These are phyloP conservation scores for Cordilura impudica DNA, from an alignment of 2,888 invertebrate genomes.

Conservation along the genomic window DNA sequence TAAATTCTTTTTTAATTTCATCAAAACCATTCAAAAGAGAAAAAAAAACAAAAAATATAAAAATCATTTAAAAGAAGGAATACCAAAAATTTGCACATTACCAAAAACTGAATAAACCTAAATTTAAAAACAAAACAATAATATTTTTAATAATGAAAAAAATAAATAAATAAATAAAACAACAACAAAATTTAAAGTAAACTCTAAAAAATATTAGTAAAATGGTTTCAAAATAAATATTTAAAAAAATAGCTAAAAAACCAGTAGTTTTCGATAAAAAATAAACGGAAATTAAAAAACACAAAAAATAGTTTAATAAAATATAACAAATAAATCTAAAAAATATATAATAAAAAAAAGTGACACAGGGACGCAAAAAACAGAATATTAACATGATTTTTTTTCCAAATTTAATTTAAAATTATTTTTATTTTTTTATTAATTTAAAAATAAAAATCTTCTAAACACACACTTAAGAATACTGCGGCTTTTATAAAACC, in stretches of 20 bases:
- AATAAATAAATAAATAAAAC: slow-evolving; percentile 15
- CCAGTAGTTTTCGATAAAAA: slow-evolving; percentile 56
- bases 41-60: slow-evolving; percentile 9
- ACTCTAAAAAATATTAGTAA: slow-evolving; percentile 59
- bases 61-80: slow-evolving; percentile 18
- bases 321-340: slow-evolving; percentile 10
- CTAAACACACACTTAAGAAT: slow-evolving; percentile 59
- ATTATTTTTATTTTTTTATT: slow-evolving; percentile 10
- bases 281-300: slow-evolving; percentile 52
- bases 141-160: slow-evolving; percentile 50
- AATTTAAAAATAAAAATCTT: slow-evolving; percentile 7
- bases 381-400: slow-evolving; percentile 33
- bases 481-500: slow-evolving; percentile 69
- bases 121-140: slow-evolving; percentile 60
- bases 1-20: slow-evolving; percentile 32
- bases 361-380: slow-evolving; percentile 62
- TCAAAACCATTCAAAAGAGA: slow-evolving; percentile 37
- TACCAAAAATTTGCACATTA: slow-evolving; percentile 51
- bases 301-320: slow-evolving; percentile 55
- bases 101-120: not conserved
- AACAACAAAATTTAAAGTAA: slow-evolving; percentile 25
- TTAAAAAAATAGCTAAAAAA: slow-evolving; percentile 43
- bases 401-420: slow-evolving; percentile 5
- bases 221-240: slow-evolving; percentile 63
- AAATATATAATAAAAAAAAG: slow-evolving; percentile 55